Percentiles rank a stretch among this genome's conserved stretches.
These are phyloP conservation scores for Premnoplex brunnescens DNA, from an alignment of 2,797 vertebrate genomes.

Conservation along the genomic window DNA sequence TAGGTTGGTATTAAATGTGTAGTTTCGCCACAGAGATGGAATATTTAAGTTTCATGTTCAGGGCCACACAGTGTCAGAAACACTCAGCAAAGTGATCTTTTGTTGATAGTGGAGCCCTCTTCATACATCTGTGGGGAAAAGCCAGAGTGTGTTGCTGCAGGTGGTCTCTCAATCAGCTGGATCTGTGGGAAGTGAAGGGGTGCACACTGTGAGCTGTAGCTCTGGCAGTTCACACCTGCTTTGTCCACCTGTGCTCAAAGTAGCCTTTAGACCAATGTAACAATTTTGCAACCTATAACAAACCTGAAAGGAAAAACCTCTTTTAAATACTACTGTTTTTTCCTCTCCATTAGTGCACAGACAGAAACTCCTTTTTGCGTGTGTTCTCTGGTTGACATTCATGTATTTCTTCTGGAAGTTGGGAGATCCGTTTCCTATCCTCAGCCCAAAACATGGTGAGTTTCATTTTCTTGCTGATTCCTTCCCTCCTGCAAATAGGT, in stretches of 20 bases:
- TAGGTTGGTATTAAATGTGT: background rate
- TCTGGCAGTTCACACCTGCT: background rate
- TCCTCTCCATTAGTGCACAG: slow-evolving; percentile 84
- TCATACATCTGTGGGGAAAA: background rate
- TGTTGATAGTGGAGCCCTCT: background rate
- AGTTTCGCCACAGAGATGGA: background rate
- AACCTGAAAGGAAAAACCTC: background rate
- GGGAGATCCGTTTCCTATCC: slow-evolving; percentile 96
- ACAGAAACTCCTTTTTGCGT: slow-evolving; percentile 91
- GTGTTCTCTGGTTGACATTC: slow-evolving; percentile 95
- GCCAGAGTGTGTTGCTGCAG: accelerated
- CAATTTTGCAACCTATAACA: background rate
- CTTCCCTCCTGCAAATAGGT: background rate
- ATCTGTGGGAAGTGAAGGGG: background rate
- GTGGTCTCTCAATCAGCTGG: background rate
- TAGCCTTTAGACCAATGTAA: background rate
- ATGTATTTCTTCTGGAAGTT: slow-evolving; percentile 99
- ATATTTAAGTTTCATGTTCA: background rate
- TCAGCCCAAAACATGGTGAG: slow-evolving; percentile 97
- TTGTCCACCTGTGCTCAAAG: background rate
- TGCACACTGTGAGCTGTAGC: background rate
- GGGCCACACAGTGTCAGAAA: background rate
- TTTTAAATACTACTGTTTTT: background rate
- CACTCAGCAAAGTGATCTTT: background rate
- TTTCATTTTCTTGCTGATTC: background rate